Evolutionary conservation across 2,113 vertebrate genomes (phyloP), one percentile per base, ranked within the genome.

Genomic region (Equus quagga): DNA sequence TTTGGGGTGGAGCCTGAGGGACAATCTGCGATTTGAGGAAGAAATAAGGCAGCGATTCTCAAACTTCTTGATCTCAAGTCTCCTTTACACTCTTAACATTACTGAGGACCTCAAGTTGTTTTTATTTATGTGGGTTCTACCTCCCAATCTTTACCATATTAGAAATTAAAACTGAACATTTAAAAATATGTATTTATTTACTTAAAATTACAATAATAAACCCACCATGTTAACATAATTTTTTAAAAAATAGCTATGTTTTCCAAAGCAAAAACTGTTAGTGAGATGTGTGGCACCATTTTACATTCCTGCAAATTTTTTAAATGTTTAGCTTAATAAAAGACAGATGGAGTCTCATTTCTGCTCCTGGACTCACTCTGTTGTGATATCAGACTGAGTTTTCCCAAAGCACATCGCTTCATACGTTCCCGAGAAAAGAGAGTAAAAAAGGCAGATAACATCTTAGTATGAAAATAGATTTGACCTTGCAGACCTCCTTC

Each of bases 271-370:
- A 92, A 96, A 82, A 91, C 36, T 15, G 26, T 70, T 78, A 82
- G 41, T 80, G 82, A 60, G 60, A 81, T 69, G 31, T 56, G 62
- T 91, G 82, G 51, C 46, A 95, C n/a, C 73, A 67, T 91, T 88
- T 95, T 56, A 95, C 60, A 85, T 93, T 96, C 93, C 28, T 96
- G 78, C 85, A 62, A 76, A 6, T 62, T 75, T 79, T 56, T 0
- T 5, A 82, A 93, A 17, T 76, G 19, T 96, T 67, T 91, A 85
- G 41, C 60, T 91, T 96, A 95, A 94, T 95, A 72, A 85, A 89
- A 84, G 65, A 67, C 94, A 78, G 94, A 56, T 92, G 76, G 70
- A 21, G 5, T 69, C 33, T 80, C 79, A 0, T 46, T 23, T 94
- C 65, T 83, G 75, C 78, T 93, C 73, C 49, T 58, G 65, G 18